Evolutionary conservation across 1,140 invertebrate genomes (phyloP), one percentile per base, ranked within the genome.

Genomic region (Diorhabda elongata): DNA sequence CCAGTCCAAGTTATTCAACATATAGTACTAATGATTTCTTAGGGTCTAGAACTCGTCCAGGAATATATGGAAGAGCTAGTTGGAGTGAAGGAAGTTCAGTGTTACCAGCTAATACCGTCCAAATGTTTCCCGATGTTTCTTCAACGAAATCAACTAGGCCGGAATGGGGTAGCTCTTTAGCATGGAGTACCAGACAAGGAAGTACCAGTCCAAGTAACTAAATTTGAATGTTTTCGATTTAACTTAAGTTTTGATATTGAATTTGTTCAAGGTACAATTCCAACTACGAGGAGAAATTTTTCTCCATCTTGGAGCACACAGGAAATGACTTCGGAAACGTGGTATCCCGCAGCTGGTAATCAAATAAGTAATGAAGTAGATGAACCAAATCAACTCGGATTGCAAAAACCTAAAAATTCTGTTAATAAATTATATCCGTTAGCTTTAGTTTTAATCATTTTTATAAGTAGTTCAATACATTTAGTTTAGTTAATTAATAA

Each of bases 371-470:
- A 86, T 73, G 82, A 85, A 70, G 83, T 87, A 3, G 86, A 87
- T 65, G 86, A 87, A 73, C 86, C 86, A 1, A 87, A 87, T 73
- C 86, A 87, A 71, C 83, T 86, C 71, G 86, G 86, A 2, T 74
- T 86, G 41, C 80, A 78, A 5, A 82, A 83, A 70, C 75, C 71
- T 8, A 74, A 71, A 64, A 77, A 80, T 68, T 44, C 47, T 2
- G 70, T 70, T 26, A 47, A 26, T 3, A 11, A 7, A 56, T 64
- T 57, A 2, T n/a, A 4, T 56, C 7, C 11, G 6, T 7, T 64
- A n/a, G 47, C 6, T 52, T 52, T 52, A 52, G 6, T 52, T 8
- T 52, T 4, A 4, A 0, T 26, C 26, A 26, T 26, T 26, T 26
- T 26, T 1, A 26, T 26, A 26, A 26, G 26, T 26, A 26, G 26